phyloP scores from a whole-genome alignment of 2,888 invertebrate genomes.

The Temnothorax rugatulus region DNA sequence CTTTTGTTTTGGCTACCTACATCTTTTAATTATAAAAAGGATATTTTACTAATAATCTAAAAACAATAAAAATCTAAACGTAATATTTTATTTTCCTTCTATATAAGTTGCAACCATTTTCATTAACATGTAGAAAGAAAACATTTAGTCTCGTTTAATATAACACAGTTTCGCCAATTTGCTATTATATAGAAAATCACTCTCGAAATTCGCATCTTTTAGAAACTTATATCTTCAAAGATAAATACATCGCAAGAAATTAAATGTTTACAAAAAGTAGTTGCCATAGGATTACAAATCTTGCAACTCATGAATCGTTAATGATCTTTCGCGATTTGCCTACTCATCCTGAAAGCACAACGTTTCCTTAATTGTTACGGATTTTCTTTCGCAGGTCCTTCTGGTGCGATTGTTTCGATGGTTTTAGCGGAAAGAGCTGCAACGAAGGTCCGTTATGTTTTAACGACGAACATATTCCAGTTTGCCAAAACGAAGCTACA shows the following conservation, averaged over 20 bases:
- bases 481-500: conserved; percentile 94
- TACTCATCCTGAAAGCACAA: background rate
- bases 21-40: background rate
- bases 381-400: conserved; percentile 88
- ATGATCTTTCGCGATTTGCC: conserved; percentile 26
- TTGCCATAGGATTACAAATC: background rate
- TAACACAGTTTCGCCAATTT: background rate
- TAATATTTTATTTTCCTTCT: background rate
- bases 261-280: background rate
- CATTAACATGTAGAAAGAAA: background rate
- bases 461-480: conserved; percentile 87
- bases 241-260: conserved; percentile 32
- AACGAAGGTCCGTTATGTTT: conserved; percentile 94
- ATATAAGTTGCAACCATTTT: background rate
- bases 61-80: background rate
- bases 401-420: conserved; percentile 93
- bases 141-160: background rate
- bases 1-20: background rate
- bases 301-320: conserved; percentile 52
- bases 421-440: conserved; percentile 93
- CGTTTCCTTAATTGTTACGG: background rate
- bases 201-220: background rate
- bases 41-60: background rate
- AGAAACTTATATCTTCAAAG: conserved; percentile 40
- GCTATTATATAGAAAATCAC: conserved; percentile 19